phyloP scores from a whole-genome alignment of 2,888 invertebrate genomes.

The Eristalinus aeneus region DNA sequence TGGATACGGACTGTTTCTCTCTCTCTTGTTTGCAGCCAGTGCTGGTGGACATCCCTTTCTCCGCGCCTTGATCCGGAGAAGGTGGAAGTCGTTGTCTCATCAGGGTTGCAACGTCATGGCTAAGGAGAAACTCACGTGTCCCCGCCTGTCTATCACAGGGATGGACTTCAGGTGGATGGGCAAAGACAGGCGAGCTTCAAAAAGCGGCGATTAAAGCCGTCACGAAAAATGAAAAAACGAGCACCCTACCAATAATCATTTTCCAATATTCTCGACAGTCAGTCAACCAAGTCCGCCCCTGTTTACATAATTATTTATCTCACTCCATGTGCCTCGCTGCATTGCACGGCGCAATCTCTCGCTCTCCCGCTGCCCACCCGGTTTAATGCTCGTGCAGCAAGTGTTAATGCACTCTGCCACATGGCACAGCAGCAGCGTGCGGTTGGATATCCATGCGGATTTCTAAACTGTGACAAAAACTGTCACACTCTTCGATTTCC shows the following conservation, averaged over 20 bases:
- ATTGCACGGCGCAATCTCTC: not conserved
- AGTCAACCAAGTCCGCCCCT: not conserved
- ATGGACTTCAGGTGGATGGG: not conserved
- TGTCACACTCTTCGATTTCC: not conserved
- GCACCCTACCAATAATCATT: too few relatives aligned
- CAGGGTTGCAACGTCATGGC: constrained; percentile 26
- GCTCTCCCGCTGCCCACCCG: not conserved
- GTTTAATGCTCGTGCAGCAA: not conserved
- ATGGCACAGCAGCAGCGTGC: not conserved
- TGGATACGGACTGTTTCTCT: not conserved
- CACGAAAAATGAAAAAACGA: too few relatives aligned
- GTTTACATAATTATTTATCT: not conserved
- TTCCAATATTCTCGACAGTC: not conserved
- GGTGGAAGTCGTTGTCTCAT: constrained; percentile 29
- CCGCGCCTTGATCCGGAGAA: not conserved
- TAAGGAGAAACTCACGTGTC: constrained; percentile 9
- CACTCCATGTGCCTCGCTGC: not conserved
- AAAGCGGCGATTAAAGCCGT: too few relatives aligned
- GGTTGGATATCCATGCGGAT: not conserved
- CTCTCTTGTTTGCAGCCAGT: not conserved
- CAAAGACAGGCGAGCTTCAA: too few relatives aligned
- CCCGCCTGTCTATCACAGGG: not conserved
- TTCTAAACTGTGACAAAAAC: not conserved
- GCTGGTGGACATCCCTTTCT: constrained; percentile 9
- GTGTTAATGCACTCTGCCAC: constrained; percentile 18